Evolutionary conservation across 2,797 vertebrate genomes (phyloP).

Genomic region (Tadarida brasiliensis): DNA sequence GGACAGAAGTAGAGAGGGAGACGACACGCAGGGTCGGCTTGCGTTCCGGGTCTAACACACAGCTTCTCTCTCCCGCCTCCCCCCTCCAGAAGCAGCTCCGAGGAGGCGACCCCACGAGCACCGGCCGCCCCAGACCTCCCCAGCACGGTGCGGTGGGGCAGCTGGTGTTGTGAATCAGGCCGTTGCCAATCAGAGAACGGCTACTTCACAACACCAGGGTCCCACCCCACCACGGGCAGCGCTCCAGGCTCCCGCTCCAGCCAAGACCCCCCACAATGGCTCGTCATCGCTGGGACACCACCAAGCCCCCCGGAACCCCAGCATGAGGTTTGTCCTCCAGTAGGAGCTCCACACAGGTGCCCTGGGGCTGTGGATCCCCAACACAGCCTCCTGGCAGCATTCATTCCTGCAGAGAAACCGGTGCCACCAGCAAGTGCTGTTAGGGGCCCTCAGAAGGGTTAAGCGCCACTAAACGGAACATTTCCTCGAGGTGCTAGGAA

Average conservation of each 20-base stretch:
- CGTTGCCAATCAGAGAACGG: slow-evolving; percentile 93
- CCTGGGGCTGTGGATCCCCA: background rate
- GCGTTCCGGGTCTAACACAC: background rate
- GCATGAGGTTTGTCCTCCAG: background rate
- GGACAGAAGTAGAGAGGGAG: background rate
- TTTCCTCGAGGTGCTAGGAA: background rate
- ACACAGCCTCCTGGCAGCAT: background rate
- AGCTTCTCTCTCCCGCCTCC: background rate
- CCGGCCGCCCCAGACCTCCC: background rate
- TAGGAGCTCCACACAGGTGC: background rate
- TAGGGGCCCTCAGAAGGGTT: background rate
- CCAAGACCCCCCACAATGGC: background rate
- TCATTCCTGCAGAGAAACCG: background rate
- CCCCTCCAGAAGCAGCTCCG: background rate
- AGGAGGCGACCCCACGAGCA: background rate
- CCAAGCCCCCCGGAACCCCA: background rate
- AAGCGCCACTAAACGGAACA: accelerated
- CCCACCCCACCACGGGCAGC: slow-evolving; percentile 88
- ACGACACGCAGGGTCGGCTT: background rate
- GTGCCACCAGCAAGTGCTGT: background rate
- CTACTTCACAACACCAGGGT: slow-evolving; percentile 99
- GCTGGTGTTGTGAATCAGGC: slow-evolving; percentile 99
- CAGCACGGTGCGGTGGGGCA: slow-evolving; percentile 92
- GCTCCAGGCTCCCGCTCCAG: accelerated
- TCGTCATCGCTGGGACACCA: background rate